A percentile compares a stretch with the other conserved stretches of the same genome.
These are phyloP conservation scores for Venustaconcha ellipsiformis DNA, from an alignment of 1,140 invertebrate genomes.

Conservation along the genomic window DNA sequence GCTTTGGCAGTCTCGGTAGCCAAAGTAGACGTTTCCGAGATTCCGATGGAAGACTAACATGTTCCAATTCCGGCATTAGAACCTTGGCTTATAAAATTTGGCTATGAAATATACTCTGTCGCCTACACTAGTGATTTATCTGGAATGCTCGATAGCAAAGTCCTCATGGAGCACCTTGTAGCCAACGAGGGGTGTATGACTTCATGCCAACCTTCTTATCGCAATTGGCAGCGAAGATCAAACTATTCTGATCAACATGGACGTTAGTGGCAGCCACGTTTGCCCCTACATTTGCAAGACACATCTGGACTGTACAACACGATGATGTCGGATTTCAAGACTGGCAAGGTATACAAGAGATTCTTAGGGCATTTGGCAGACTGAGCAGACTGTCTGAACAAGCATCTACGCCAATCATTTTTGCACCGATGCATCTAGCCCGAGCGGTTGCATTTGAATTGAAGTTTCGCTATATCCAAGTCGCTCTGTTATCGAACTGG, in stretches of 20 bases:
- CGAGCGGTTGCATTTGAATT: neutral
- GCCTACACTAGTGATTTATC: constrained; percentile 5
- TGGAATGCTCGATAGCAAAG: neutral
- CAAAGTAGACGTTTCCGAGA: constrained; percentile 7
- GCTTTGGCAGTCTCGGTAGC: neutral
- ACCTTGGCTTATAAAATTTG: neutral
- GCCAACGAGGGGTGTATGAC: neutral
- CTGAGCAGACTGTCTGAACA: neutral
- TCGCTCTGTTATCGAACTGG: neutral
- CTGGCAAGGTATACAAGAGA: neutral
- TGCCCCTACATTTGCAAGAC: neutral
- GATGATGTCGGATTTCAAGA: neutral
- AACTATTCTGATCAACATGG: neutral
- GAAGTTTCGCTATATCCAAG: neutral
- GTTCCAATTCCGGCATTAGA: neutral
- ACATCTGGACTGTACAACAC: neutral
- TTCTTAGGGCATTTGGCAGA: neutral
- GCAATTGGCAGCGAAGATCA: neutral
- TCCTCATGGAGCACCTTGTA: neutral
- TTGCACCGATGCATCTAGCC: neutral
- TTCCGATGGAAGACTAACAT: neutral
- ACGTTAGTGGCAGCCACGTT: neutral
- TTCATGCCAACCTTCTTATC: neutral
- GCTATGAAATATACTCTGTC: neutral
- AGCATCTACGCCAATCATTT: neutral